Evolutionary conservation across 2,113 vertebrate genomes (phyloP), one percentile per base, ranked within the genome.

Genomic region (Isichthys henryi): DNA sequence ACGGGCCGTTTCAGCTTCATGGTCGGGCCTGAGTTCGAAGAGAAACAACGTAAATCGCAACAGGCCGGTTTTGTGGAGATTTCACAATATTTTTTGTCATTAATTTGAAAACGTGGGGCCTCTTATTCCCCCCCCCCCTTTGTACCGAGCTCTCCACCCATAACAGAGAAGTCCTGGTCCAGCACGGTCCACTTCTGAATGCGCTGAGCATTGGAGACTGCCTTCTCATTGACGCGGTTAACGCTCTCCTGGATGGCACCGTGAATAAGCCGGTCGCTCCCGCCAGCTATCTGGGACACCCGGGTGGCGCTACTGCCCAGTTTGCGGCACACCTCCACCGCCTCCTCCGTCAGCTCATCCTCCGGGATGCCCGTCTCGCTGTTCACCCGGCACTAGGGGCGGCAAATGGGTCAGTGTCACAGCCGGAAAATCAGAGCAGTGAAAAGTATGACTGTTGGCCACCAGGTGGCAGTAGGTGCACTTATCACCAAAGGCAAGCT

Each of bases 111-210:
- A 9, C 31, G 23, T 11, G 46, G 21, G 6, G 9, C 83, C 46
- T 8, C 19, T n/a, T n/a, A 86, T 27, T 9, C 27, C n/a, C 46
- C 6, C 13, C 35, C 45, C 10, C 10, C 58, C 86, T 45, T 39
- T 2, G n/a, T 90, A 99, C 98, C 98, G 0, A 99, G 96, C 92
- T 99, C 97, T 80, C 97, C 98, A 0, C 96, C 96, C 0, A 17
- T 0, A 11, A 97, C 23, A 0, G 98, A 98, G 39, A 99, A 99
- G 90, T 99, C 98, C 23, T 94, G 95, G 1, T 97, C 95, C 91
- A 99, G 92, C 1, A 99, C 48, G 3, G 91, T 6, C 97, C 97
- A 99, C 91, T 98, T 99, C 93, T 97, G 97, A 39, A 99, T 91
- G 70, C 94, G 96, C 95, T 99, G 98, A 0, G 97, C 96, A 0